phyloP scores from a whole-genome alignment of 2,113 vertebrate species.

The Malurus melanocephalus region DNA sequence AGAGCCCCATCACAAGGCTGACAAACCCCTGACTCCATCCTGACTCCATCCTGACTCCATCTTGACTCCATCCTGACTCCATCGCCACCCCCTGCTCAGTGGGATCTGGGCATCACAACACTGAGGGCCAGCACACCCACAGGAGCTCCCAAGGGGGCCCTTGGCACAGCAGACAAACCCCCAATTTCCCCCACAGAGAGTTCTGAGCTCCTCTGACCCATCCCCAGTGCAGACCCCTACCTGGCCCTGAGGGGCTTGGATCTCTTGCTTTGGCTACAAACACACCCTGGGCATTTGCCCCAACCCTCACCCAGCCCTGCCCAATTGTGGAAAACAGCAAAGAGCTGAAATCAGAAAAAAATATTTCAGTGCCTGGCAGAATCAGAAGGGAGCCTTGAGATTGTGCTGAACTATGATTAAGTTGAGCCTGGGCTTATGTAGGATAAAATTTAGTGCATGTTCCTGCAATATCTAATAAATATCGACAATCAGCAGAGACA shows the following conservation, averaged over 20 bases:
- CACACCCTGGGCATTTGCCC: rapidly evolving
- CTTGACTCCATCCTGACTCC: background rate
- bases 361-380: background rate
- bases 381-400: background rate
- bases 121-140: background rate
- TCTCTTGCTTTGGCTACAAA: background rate
- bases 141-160: too few relatives aligned
- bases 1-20: rapidly evolving
- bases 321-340: background rate
- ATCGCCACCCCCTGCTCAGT: background rate
- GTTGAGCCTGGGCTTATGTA: background rate
- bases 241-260: background rate
- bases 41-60: background rate
- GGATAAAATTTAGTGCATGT: background rate
- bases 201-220: background rate
- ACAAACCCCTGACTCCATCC: background rate
- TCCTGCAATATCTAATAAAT: too few relatives aligned
- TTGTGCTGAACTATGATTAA: background rate
- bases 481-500: background rate
- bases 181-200: background rate
- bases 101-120: background rate
- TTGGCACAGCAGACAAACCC: background rate
- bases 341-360: background rate
- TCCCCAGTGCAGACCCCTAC: background rate
- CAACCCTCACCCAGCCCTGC: background rate